Conservation (phyloP, 2,113 vertebrate genomes). For the Antechinus stuartii region DNA sequence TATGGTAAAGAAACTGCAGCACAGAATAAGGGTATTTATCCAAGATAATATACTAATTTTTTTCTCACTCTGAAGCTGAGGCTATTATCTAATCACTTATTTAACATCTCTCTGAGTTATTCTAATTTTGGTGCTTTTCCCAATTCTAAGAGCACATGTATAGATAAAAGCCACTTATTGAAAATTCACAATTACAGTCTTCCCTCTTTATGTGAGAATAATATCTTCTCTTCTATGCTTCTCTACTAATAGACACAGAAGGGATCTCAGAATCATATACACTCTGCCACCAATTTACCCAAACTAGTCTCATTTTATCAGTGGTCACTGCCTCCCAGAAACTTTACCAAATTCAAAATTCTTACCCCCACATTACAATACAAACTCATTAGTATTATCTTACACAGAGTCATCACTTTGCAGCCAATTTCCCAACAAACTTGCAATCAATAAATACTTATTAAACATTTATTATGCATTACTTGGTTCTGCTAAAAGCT, state of each 20-base stretch:
- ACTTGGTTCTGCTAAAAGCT: no score
- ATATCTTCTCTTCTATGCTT: neutral
- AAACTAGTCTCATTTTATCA: neutral
- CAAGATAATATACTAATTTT: neutral
- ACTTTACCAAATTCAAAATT: neutral
- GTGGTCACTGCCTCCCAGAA: neutral
- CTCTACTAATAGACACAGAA: neutral
- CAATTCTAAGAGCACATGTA: neutral
- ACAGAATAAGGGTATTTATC: neutral
- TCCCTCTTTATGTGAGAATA: neutral
- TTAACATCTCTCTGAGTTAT: neutral
- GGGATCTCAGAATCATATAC: neutral
- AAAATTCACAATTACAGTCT: neutral
- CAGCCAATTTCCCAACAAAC: no score
- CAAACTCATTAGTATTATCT: no score
- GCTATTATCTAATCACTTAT: neutral
- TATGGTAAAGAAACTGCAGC: neutral
- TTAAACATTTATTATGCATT: no score
- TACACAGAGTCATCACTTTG: no score
- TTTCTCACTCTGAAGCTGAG: neutral
- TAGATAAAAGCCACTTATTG: neutral
- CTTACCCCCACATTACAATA: neutral
- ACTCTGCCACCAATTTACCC: neutral
- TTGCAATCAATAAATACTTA: no score
- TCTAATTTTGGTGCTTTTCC: neutral